Conservation (phyloP, 2,797 vertebrate species). For the Varecia variegata region DNA sequence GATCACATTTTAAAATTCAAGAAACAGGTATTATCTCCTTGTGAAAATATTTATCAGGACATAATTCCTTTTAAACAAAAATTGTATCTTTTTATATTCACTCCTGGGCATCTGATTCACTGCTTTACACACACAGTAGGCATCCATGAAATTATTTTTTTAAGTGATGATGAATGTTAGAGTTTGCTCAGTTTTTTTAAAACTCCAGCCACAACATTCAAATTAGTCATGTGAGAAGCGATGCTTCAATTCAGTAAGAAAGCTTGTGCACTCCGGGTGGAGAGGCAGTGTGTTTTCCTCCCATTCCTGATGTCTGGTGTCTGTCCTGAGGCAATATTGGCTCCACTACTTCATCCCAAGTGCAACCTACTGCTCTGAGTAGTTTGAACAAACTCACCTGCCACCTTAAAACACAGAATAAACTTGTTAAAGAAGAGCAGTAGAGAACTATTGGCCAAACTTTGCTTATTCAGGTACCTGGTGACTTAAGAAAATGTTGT, state of each 20-base stretch:
- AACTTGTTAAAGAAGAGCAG: neutral
- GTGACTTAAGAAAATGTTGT: neutral
- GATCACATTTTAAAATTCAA: neutral
- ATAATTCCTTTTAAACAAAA: neutral
- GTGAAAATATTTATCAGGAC: constrained; percentile 5
- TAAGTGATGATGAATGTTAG: neutral
- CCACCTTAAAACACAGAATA: neutral
- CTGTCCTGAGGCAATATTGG: neutral
- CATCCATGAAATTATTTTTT: constrained; percentile 4
- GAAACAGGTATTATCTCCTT: neutral
- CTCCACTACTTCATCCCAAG: neutral
- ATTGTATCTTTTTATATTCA: neutral
- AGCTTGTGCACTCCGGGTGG: neutral
- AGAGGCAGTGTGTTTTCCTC: neutral
- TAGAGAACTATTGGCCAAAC: neutral
- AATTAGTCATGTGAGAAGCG: neutral
- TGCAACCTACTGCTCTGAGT: neutral
- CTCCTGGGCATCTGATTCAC: neutral
- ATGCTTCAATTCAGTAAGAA: neutral
- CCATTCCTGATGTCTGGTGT: too few species aligned
- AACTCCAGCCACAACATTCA: neutral
- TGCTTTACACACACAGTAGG: neutral
- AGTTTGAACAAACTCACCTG: neutral
- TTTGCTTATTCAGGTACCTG: neutral
- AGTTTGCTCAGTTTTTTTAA: neutral